Base-by-base conservation (phyloP, 2,113 vertebrate genomes). In the Machaerirhynchus nigripectus region DNA sequence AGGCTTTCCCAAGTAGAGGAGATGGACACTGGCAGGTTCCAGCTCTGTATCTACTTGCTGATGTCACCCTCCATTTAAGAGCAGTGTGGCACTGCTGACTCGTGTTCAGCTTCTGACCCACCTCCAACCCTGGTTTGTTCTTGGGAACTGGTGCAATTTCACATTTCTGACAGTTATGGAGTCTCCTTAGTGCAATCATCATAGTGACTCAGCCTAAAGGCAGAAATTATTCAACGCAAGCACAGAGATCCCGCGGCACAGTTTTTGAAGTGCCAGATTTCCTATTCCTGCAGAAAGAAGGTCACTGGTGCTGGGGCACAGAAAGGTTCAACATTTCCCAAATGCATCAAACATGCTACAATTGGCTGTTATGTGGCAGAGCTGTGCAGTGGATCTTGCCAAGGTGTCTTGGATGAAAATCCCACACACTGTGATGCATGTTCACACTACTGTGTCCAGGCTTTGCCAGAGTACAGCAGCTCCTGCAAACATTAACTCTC, bases 351-450 rank as follows among this genome's bases (percentile, higher is more conserved):
- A 70, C 50, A 6, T 22, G 40, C 27, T 70, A 28, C 24, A 69
- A 7, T 49, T 44, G 31, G 28, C 40, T 85, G 12, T 52, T 60
- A 33, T 0, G 13, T 11, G 17, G 63, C 67, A 85, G 31, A 49
- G 27, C 16, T 42, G 47, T 6, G 16, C 42, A 47, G 35, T 9
- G 61, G 16, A 31, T 71, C 76, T 71, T 68, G 56, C 52, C 46
- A 78, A 74, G 19, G 15, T 65, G 23, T 28, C 65, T 53, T 40
- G 37, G 19, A 70, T 78, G 35, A 82, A 92, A 88, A 57, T 26
- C 17, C 50, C 28, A 37, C 27, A 26, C 0, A 7, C 27, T 9
- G 37, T 5, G 28, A 69, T 0, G 0, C 28, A 5, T 30, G 40
- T 56, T 94, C 71, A 67, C 17, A 40, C 22, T 28, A 42, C 12